These are phyloP conservation scores for Camelus dromedarius DNA, from an alignment of 2,113 vertebrate species.

Conservation along the genomic window DNA sequence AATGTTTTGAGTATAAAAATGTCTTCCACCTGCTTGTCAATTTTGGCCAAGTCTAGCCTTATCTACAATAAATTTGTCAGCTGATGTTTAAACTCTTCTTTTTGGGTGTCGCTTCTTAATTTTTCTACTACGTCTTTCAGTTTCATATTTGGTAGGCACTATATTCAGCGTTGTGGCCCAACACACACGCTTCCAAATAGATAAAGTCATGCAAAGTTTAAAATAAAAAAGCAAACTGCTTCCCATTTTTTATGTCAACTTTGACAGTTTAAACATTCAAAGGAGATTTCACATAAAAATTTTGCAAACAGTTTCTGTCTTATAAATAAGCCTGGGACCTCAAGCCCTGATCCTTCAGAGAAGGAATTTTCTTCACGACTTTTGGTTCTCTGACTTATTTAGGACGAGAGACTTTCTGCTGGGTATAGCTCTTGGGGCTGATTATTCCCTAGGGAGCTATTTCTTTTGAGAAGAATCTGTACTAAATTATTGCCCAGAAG, in stretches of 20 bases:
- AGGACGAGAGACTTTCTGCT: background rate
- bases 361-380: background rate
- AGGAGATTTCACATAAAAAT: background rate
- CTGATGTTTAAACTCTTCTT: background rate
- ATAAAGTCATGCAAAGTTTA: background rate
- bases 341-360: background rate
- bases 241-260: background rate
- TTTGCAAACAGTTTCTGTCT: background rate
- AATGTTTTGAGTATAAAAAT: background rate
- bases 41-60: background rate
- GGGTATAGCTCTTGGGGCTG: background rate
- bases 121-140: constrained; percentile 1
- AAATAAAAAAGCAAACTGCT: background rate
- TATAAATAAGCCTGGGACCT: background rate
- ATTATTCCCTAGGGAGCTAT: background rate
- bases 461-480: constrained; percentile 7
- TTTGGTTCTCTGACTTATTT: background rate
- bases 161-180: background rate
- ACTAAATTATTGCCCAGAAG: constrained; percentile 31
- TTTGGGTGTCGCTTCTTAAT: background rate
- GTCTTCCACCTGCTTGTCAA: background rate
- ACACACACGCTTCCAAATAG: background rate
- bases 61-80: background rate
- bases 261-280: constrained; percentile 17
- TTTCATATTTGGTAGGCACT: background rate